phyloP scores from a whole-genome alignment of 2,888 invertebrate genomes.

The Amaurobius ferox region DNA sequence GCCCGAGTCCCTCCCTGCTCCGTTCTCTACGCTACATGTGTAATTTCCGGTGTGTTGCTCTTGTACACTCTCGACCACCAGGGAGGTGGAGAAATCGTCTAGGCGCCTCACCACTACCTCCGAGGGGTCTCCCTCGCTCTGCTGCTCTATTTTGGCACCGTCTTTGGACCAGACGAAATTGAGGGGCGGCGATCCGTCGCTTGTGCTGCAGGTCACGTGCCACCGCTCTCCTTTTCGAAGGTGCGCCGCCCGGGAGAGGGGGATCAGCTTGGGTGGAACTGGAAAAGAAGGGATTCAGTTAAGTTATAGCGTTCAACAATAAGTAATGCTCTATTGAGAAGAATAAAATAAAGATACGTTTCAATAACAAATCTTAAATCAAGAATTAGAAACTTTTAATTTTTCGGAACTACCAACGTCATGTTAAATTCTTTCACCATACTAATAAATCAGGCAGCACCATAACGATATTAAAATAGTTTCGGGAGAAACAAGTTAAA shows the following conservation, averaged over 20 bases:
- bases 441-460: too few species aligned
- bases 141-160: conserved; percentile 40
- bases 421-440: too few species aligned
- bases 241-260: conserved; percentile 43
- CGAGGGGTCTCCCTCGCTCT: conserved; percentile 30
- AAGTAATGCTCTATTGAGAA: too few species aligned
- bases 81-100: conserved; percentile 56
- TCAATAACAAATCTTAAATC: too few species aligned
- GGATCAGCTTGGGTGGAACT: conserved; percentile 68
- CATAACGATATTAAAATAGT: too few species aligned
- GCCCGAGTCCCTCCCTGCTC: conserved; percentile 45
- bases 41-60: conserved; percentile 64
- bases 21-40: conserved; percentile 56
- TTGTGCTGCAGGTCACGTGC: conserved; percentile 62
- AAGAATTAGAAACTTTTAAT: too few species aligned
- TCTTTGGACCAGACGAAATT: conserved; percentile 69
- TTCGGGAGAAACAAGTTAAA: too few species aligned
- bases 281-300: not conserved
- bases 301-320: too few species aligned
- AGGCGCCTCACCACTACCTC: conserved; percentile 35
- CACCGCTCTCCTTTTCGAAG: conserved; percentile 57
- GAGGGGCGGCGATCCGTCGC: conserved; percentile 67
- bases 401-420: too few species aligned
- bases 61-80: conserved; percentile 63
- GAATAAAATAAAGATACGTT: too few species aligned